Percentiles rank a stretch among this genome's conserved stretches.
Conservation (phyloP, 2,797 vertebrate genomes). For the Clarias platycephalus region DNA sequence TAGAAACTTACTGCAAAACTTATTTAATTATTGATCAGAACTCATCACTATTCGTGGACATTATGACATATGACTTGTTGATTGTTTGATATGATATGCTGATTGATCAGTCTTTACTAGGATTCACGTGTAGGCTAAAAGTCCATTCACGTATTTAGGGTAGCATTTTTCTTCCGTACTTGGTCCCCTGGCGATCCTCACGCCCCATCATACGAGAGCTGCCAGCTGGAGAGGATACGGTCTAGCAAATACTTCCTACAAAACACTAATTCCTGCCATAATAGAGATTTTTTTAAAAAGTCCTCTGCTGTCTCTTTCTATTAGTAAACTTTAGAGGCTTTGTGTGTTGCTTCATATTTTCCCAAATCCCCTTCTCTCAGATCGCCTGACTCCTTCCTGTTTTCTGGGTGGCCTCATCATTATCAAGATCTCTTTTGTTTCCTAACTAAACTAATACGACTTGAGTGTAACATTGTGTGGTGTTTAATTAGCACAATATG, state of each 20-base stretch:
- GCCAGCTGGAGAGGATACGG: neutral
- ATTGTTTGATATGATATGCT: neutral
- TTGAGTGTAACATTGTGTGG: neutral
- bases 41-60: neutral
- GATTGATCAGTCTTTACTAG: neutral
- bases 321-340: neutral
- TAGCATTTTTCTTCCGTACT: neutral
- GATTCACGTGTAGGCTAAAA: neutral
- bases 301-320: neutral
- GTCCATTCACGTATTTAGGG: neutral
- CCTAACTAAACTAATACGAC: conserved; percentile 6
- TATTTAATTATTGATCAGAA: neutral
- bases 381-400: neutral
- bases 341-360: conserved; percentile 7
- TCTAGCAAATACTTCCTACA: neutral
- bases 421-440: conserved; percentile 47
- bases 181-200: neutral
- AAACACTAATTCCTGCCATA: conserved; percentile 1
- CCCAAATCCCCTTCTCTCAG: conserved; percentile 17
- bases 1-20: neutral
- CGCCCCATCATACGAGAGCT: neutral
- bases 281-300: neutral
- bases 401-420: conserved; percentile 49
- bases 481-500: neutral
- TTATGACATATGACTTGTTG: too few species aligned